Conservation (phyloP, 1,140 invertebrate species). For the Zaprionus tsacasi region DNA sequence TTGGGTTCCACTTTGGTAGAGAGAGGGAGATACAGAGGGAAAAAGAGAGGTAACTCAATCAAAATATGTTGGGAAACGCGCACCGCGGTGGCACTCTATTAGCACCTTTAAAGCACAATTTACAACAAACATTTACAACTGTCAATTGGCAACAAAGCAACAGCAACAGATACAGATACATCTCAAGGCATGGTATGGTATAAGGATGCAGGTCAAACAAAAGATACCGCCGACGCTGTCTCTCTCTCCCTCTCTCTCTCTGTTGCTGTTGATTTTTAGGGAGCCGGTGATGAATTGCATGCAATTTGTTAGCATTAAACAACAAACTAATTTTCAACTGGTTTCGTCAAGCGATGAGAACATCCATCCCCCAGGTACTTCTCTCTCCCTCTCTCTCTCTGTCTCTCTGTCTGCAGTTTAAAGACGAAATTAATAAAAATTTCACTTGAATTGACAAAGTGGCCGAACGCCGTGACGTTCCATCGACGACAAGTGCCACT, state of each 20-base stretch:
- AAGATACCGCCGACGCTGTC: constrained; percentile 60
- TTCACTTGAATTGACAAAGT: constrained; percentile 84
- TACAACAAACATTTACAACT: constrained; percentile 84
- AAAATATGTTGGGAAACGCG: constrained; percentile 71
- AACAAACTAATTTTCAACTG: constrained; percentile 66
- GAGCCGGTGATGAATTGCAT: constrained; percentile 67
- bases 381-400: no score
- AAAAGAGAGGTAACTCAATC: constrained; percentile 65
- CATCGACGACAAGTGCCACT: constrained; percentile 81
- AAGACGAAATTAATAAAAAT: constrained; percentile 83
- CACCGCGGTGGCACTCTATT: constrained; percentile 83
- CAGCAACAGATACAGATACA: constrained; percentile 4
- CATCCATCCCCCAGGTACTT: constrained; percentile 30
- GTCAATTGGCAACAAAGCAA: constrained; percentile 82
- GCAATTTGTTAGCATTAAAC: constrained; percentile 81
- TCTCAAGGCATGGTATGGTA: constrained; percentile 20
- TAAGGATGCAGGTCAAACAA: constrained; percentile 76
- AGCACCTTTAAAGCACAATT: constrained; percentile 82
- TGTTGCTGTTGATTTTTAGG: constrained; percentile 37
- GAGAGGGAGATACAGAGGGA: background rate
- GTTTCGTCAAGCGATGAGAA: constrained; percentile 61
- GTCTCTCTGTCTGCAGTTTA: constrained; percentile 49
- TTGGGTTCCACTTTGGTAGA: constrained; percentile 42
- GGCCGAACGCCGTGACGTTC: constrained; percentile 79
- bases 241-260: background rate